Percentiles rank a stretch among this genome's conserved stretches.
Conservation (phyloP, 2,113 vertebrate genomes). For the Aldabrachelys gigantea region DNA sequence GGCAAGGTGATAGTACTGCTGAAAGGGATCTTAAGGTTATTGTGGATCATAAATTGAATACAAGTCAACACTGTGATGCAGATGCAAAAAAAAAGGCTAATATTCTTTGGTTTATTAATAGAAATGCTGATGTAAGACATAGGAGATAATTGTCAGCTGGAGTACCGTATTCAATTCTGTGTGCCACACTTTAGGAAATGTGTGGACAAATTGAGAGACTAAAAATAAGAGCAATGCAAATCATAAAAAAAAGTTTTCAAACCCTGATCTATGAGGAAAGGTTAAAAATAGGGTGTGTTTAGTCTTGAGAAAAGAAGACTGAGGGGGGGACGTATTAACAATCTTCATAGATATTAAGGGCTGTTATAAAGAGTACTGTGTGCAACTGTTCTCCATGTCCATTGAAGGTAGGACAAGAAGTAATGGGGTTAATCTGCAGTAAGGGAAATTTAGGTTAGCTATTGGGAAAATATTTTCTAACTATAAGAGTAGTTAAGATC, state of each 20-base stretch:
- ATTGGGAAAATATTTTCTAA: not conserved
- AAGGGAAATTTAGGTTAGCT: not conserved
- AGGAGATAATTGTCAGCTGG: not conserved
- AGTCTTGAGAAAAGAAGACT: not conserved
- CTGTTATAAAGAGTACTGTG: not conserved
- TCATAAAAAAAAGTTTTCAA: not conserved
- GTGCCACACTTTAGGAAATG: too few relatives aligned
- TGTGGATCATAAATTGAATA: too few relatives aligned
- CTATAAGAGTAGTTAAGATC: not conserved
- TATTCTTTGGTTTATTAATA: too few relatives aligned
- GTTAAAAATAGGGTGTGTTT: not conserved
- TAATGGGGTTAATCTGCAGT: not conserved
- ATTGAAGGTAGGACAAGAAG: not conserved
- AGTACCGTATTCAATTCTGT: too few relatives aligned
- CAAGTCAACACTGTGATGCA: too few relatives aligned
- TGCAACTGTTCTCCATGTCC: not conserved
- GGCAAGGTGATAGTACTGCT: too few relatives aligned
- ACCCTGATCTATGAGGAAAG: not conserved
- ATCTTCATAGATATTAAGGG: not conserved
- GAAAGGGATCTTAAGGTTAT: too few relatives aligned
- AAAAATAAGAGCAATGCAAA: not conserved
- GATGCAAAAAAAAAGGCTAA: too few relatives aligned
- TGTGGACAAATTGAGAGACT: not conserved
- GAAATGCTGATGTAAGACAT: not conserved
- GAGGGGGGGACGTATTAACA: not conserved